Evolutionary conservation across 2,113 vertebrate species (phyloP).

Genomic region (Verasper variegatus): DNA sequence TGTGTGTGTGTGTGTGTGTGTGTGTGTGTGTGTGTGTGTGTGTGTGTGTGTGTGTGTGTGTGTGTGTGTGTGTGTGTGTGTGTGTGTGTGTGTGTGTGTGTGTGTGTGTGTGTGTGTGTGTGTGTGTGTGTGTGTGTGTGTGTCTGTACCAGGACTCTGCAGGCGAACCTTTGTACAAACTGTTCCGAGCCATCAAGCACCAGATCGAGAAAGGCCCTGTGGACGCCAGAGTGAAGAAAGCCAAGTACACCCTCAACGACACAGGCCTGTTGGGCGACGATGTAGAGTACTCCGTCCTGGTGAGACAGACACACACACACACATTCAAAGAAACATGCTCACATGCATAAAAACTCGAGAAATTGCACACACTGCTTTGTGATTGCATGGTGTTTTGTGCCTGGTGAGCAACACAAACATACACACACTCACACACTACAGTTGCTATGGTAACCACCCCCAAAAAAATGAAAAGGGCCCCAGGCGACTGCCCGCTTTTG

Average conservation of each 20-base stretch:
- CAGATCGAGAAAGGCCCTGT: constrained; percentile 98
- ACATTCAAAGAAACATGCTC: neutral
- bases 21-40: constrained; percentile 27
- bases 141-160: constrained; percentile 89
- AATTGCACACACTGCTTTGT: constrained; percentile 41
- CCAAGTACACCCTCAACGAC: constrained; percentile 98
- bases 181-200: constrained; percentile 98
- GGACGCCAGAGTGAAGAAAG: constrained; percentile 94
- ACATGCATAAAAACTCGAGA: neutral
- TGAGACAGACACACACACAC: constrained; percentile 65
- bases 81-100: constrained; percentile 28
- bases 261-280: constrained; percentile 95
- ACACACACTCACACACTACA: constrained; percentile 5
- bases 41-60: constrained; percentile 24
- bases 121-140: constrained; percentile 26
- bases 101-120: constrained; percentile 27
- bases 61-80: constrained; percentile 28
- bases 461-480: constrained; percentile 18
- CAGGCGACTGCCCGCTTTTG: constrained; percentile 61
- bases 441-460: constrained; percentile 69
- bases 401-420: constrained; percentile 40
- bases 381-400: constrained; percentile 44
- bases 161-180: constrained; percentile 95
- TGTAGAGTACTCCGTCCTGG: constrained; percentile 92
- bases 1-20: constrained; percentile 27